Evolutionary conservation across 2,888 invertebrate genomes (phyloP), one percentile per base, ranked within the genome.

Genomic region (Melikaiella ostensackeni): DNA sequence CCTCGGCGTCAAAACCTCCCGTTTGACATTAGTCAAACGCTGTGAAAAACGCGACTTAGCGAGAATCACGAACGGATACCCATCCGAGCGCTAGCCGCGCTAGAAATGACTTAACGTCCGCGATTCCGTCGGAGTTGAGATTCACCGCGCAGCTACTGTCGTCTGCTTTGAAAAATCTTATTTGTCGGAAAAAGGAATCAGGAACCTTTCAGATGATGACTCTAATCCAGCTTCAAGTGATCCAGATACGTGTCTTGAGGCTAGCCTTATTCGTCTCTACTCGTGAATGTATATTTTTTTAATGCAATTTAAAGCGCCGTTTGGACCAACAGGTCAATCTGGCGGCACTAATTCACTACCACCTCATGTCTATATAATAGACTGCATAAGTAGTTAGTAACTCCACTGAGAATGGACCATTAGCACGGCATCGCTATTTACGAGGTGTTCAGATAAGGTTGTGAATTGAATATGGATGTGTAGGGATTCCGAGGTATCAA

Each of bases 271-370:
- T 24, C 57, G 24, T 24, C 57, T 57, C 11, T 24, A 21, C 38
- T 33, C 38, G 16, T 64, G 64, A 33, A 64, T 64, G 27, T 7
- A 64, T 64, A 38, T 38, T 35, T 38, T 38, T 64, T 64, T 64
- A 27, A 50, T 76, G 84, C 82, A 84, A 87, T 87, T 88, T 85
- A 86, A 88, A 84, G 79, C 83, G 77, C 75, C 83, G 81, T 81
- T 83, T 80, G 76, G 84, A 84, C 84, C 84, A 80, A 74, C 80
- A 59, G 81, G 86, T 88, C 86, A 87, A 87, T 87, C 87, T 86
- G 85, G 84, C 88, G 85, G 81, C 85, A 87, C 87, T 89, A 87
- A 89, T 89, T 85, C 88, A 82, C 83, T 77, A 78, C 73, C 79
- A 77, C 75, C 85, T 83, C 84, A 82, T 57, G 13, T 13, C 57